Evolutionary conservation across 1,140 invertebrate species (phyloP), one percentile per base, ranked within the genome.

Genomic region (Cydia fagiglandana): DNA sequence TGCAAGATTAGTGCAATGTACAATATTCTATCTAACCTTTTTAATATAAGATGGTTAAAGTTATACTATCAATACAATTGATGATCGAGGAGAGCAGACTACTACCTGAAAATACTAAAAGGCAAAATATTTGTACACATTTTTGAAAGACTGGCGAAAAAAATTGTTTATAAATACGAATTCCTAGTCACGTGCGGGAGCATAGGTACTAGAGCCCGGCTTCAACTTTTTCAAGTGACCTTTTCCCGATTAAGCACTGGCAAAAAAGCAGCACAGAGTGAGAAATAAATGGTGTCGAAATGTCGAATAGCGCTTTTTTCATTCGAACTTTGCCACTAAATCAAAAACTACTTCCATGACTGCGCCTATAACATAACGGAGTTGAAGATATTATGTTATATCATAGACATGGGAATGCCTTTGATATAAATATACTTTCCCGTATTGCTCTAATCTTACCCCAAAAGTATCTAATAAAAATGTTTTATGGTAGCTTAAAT

Each of bases 221-320:
- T 82, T 80, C 75, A 82, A 84, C 81, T 82, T 83, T 84, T 80
- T 79, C 77, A 73, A 75, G 76, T 74, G 77, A 75, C 77, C 78
- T 75, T 81, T 82, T 84, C 82, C 82, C 80, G 82, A 82, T 70
- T 70, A 70, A 70, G 66, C 66, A 70, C 66, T 84, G 81, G 80
- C 80, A 84, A 83, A 84, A 87, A 81, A 77, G 75, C 76, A 78
- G 74, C 73, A 77, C 73, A 77, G 77, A 83, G 77, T 82, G 80
- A 76, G 83, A 86, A 88, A 83, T 85, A 88, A 88, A 86, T 87
- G 85, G 80, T 84, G 82, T 83, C 81, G 83, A 80, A 82, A 84
- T 85, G 82, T 81, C 80, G 81, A 82, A 77, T 75, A 79, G 79
- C 75, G 81, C 79, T 86, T 84, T 86, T 84, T 84, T 80, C 85